Percentiles rank a stretch among this genome's conserved stretches.
phyloP scores from a whole-genome alignment of 2,888 invertebrate genomes.

The Caenorhabditis sp. region DNA sequence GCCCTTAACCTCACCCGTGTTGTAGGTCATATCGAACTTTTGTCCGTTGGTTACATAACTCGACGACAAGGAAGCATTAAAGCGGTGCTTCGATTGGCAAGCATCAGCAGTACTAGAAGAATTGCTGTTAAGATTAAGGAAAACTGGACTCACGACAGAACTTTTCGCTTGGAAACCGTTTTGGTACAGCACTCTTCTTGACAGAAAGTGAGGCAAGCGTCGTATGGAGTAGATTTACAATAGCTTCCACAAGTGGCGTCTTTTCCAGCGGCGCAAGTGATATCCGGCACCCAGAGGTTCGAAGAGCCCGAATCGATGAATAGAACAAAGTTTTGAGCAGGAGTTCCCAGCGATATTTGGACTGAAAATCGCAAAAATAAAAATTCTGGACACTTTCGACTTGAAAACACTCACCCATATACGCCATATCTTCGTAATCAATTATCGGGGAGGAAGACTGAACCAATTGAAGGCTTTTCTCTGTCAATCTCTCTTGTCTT shows the following conservation, averaged over 20 bases:
- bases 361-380: slow-evolving; percentile 31
- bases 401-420: slow-evolving; percentile 49
- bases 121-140: no score
- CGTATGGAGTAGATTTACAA: slow-evolving; percentile 61
- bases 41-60: slow-evolving; percentile 60
- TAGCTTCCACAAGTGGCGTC: slow-evolving; percentile 56
- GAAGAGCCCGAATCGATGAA: slow-evolving; percentile 71
- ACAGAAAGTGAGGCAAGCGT: slow-evolving; percentile 66
- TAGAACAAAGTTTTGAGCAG: slow-evolving; percentile 66
- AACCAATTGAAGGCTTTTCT: slow-evolving; percentile 38
- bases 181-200: slow-evolving; percentile 58
- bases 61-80: slow-evolving; percentile 58
- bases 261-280: slow-evolving; percentile 56
- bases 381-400: no score
- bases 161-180: slow-evolving; percentile 14
- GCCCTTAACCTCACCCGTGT: slow-evolving; percentile 74
- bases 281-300: slow-evolving; percentile 69
- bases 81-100: slow-evolving; percentile 66
- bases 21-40: slow-evolving; percentile 69
- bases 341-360: slow-evolving; percentile 68
- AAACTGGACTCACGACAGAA: slow-evolving; percentile 19
- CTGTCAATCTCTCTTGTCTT: slow-evolving; percentile 10
- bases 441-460: slow-evolving; percentile 47
- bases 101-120: slow-evolving; percentile 59
- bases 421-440: slow-evolving; percentile 67